These are phyloP conservation scores for Geotrypetes seraphini DNA, from an alignment of 2,797 vertebrate species.

Conservation along the genomic window DNA sequence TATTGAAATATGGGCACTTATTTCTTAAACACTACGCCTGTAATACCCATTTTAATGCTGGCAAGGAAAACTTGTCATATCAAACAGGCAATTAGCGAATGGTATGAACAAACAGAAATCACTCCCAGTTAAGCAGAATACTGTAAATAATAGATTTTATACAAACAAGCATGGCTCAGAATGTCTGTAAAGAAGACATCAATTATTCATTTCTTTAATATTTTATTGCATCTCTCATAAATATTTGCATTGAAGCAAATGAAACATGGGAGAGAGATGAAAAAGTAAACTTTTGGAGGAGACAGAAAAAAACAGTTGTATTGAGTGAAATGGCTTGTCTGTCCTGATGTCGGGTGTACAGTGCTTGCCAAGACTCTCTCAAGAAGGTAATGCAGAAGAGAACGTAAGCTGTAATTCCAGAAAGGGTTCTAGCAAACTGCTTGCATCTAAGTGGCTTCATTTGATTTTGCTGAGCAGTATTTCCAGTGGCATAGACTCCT, in stretches of 20 bases:
- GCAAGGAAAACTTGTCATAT: slow-evolving; percentile 40
- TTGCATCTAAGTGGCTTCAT: no score
- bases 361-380: slow-evolving; percentile 5
- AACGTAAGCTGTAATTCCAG: slow-evolving; percentile 5
- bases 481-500: no score
- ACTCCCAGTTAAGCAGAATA: slow-evolving; percentile 51
- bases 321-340: slow-evolving; percentile 10
- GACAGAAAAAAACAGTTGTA: slow-evolving; percentile 3
- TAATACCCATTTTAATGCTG: slow-evolving; percentile 30
- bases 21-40: slow-evolving; percentile 30
- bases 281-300: slow-evolving; percentile 1
- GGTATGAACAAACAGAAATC: slow-evolving; percentile 48
- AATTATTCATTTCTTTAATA: slow-evolving; percentile 59
- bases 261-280: background rate
- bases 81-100: slow-evolving; percentile 50
- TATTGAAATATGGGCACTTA: slow-evolving; percentile 32
- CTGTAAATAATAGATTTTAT: slow-evolving; percentile 61
- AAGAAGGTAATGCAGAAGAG: background rate
- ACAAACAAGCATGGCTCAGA: slow-evolving; percentile 49
- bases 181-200: slow-evolving; percentile 55
- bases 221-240: slow-evolving; percentile 51
- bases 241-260: slow-evolving; percentile 40
- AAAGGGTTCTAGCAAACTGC: slow-evolving; percentile 11
- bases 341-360: slow-evolving; percentile 2
- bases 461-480: no score